These are phyloP conservation scores for Thamnaconus septentrionalis DNA, from an alignment of 2,113 vertebrate genomes.

Conservation along the genomic window DNA sequence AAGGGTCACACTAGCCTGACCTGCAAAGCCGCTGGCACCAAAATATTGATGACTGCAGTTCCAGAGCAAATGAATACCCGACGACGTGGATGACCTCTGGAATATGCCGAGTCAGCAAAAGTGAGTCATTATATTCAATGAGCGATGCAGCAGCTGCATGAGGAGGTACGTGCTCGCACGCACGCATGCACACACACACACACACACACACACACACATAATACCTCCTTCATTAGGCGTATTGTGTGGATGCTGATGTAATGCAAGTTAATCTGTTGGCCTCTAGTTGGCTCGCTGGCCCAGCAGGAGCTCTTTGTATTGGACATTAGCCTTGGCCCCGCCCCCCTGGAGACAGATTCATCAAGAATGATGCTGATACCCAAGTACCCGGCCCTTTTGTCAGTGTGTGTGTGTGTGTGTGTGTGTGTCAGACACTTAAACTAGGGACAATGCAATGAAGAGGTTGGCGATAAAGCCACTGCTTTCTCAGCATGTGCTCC, in stretches of 20 bases:
- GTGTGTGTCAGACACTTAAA: conserved; percentile 22
- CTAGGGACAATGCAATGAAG: too few relatives aligned
- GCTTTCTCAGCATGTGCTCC: conserved; percentile 69
- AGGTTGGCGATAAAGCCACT: conserved; percentile 51
- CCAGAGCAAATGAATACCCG: neutral
- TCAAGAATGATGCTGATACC: conserved; percentile 77
- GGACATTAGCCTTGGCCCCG: conserved; percentile 69
- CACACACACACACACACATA: conserved; percentile 46
- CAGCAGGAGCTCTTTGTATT: conserved; percentile 70
- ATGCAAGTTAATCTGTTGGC: conserved; percentile 82
- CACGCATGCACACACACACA: conserved; percentile 39
- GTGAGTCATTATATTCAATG: conserved; percentile 64
- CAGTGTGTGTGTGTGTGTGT: conserved; percentile 42
- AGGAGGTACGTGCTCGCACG: conserved; percentile 23
- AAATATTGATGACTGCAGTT: neutral
- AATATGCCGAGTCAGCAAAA: conserved; percentile 67
- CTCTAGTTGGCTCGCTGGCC: conserved; percentile 68
- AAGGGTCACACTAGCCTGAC: too few relatives aligned
- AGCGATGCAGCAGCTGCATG: conserved; percentile 62
- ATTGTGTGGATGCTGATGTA: conserved; percentile 81
- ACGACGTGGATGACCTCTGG: neutral
- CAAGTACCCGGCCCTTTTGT: conserved; percentile 67
- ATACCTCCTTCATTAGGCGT: conserved; percentile 77
- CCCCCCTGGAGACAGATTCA: conserved; percentile 79
- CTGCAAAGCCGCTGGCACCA: too few relatives aligned